phyloP scores from a whole-genome alignment of 2,797 vertebrate species.

The Tapirus indicus region DNA sequence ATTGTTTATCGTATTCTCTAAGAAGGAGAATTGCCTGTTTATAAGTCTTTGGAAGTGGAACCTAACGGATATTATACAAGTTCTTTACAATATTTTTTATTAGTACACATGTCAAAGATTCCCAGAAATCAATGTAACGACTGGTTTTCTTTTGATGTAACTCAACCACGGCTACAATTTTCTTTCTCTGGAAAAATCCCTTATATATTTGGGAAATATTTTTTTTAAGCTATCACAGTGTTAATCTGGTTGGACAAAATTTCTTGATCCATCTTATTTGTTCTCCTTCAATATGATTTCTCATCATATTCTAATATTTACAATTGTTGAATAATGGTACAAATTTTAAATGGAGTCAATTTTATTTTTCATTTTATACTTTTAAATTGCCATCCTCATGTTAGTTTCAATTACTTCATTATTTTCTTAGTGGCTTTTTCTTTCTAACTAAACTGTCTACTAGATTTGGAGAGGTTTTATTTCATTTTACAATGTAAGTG shows the following conservation, averaged over 20 bases:
- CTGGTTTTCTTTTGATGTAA: constrained; percentile 2
- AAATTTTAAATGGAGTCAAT: neutral
- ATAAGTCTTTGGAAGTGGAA: neutral
- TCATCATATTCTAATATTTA: neutral
- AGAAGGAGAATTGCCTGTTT: neutral
- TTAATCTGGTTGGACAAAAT: neutral
- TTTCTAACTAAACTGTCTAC: neutral
- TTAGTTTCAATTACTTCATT: neutral
- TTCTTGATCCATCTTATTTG: neutral
- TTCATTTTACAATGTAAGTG: neutral
- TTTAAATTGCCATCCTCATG: neutral
- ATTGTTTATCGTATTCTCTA: neutral
- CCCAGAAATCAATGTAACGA: neutral
- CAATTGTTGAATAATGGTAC: neutral
- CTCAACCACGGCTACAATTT: neutral
- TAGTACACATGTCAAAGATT: neutral
- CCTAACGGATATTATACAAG: neutral
- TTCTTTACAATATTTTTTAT: neutral
- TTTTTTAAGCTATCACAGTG: neutral
- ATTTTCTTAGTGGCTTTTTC: neutral
- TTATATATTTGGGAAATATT: neutral
- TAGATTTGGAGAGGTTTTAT: constrained; percentile 16
- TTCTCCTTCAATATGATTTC: neutral
- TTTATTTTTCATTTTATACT: neutral
- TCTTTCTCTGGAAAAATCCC: neutral